Evolutionary conservation across 2,888 invertebrate genomes (phyloP).

Genomic region (Pandemis heparana): DNA sequence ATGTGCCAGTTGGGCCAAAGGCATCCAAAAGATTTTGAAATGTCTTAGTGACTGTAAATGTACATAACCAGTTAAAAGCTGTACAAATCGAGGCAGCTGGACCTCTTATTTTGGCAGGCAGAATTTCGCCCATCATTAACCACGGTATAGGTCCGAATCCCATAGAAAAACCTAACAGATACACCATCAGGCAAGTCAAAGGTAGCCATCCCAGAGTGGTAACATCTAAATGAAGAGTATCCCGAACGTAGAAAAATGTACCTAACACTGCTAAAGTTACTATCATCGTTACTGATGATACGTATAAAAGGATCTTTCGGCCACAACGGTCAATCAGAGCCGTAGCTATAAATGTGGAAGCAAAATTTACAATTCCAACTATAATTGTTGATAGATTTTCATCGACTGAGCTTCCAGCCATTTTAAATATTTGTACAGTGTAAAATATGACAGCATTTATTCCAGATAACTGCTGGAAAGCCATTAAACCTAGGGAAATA

Average conservation of each 20-base stretch:
- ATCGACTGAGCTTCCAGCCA: slow-evolving; percentile 93
- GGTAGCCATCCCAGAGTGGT: slow-evolving; percentile 91
- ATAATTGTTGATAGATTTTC: slow-evolving; percentile 93
- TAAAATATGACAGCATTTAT: slow-evolving; percentile 99
- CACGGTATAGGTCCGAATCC: slow-evolving; percentile 94
- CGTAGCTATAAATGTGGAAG: slow-evolving; percentile 95
- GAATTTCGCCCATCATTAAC: slow-evolving; percentile 97
- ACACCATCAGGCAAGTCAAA: slow-evolving; percentile 91
- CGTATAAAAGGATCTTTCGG: slow-evolving; percentile 93
- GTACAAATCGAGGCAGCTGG: slow-evolving; percentile 96
- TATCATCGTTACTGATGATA: slow-evolving; percentile 93
- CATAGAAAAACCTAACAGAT: slow-evolving; percentile 94
- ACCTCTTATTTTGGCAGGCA: slow-evolving; percentile 95
- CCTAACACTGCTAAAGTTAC: slow-evolving; percentile 90
- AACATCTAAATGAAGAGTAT: slow-evolving; percentile 77
- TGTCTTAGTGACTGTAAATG: slow-evolving; percentile 94
- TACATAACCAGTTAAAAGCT: slow-evolving; percentile 96
- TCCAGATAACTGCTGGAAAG: slow-evolving; percentile 97
- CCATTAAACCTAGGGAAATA: slow-evolving; percentile 95
- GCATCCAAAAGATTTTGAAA: slow-evolving; percentile 89
- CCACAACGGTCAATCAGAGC: slow-evolving; percentile 95
- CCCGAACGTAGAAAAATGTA: slow-evolving; percentile 90
- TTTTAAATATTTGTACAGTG: slow-evolving; percentile 94
- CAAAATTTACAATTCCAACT: slow-evolving; percentile 95
- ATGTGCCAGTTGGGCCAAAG: slow-evolving; percentile 91